A percentile compares a stretch with the other conserved stretches of the same genome.
Evolutionary conservation across 2,797 vertebrate genomes (phyloP).

Genomic region (Sebastes glaucus): DNA sequence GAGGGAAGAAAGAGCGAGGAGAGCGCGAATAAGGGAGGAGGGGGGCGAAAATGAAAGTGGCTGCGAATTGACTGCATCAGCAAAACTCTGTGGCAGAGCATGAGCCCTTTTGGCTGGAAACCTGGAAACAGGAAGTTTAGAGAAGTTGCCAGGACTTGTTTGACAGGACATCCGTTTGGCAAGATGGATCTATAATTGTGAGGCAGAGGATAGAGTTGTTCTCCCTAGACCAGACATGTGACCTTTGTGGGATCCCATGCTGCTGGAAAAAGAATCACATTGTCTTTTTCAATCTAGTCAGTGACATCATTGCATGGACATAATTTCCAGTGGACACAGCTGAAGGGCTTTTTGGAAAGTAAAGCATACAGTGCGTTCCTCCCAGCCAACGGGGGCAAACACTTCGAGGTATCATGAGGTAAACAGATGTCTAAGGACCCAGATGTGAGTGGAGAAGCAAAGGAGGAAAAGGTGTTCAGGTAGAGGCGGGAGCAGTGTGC

Average conservation of each 20-base stretch:
- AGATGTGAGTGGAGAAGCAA: slow-evolving; percentile 34
- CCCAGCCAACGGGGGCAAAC: slow-evolving; percentile 38
- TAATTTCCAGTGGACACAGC: slow-evolving; percentile 27
- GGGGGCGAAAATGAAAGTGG: slow-evolving; percentile 36
- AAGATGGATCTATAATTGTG: slow-evolving; percentile 13
- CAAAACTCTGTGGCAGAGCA: slow-evolving; percentile 43
- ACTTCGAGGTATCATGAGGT: slow-evolving; percentile 54
- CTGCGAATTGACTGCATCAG: slow-evolving; percentile 64
- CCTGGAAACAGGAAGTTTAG: slow-evolving; percentile 44
- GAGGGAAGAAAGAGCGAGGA: slow-evolving; percentile 31
- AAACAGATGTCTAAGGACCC: slow-evolving; percentile 67
- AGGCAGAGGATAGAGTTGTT: slow-evolving; percentile 11
- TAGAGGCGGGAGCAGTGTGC: slow-evolving; percentile 34
- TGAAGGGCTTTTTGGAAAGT: slow-evolving; percentile 14
- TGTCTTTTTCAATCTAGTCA: slow-evolving; percentile 9
- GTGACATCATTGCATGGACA: slow-evolving; percentile 25
- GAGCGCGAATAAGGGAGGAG: not conserved
- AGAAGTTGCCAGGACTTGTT: slow-evolving; percentile 42
- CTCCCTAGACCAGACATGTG: slow-evolving; percentile 14
- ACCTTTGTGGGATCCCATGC: slow-evolving; percentile 17
- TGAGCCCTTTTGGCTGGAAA: slow-evolving; percentile 46
- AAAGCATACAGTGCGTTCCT: slow-evolving; percentile 10
- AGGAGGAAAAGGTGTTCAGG: slow-evolving; percentile 51
- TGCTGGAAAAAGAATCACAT: not conserved
- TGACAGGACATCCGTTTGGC: slow-evolving; percentile 39